Evolutionary conservation across 2,113 vertebrate genomes (phyloP).

Genomic region (Rhinopithecus roxellana): DNA sequence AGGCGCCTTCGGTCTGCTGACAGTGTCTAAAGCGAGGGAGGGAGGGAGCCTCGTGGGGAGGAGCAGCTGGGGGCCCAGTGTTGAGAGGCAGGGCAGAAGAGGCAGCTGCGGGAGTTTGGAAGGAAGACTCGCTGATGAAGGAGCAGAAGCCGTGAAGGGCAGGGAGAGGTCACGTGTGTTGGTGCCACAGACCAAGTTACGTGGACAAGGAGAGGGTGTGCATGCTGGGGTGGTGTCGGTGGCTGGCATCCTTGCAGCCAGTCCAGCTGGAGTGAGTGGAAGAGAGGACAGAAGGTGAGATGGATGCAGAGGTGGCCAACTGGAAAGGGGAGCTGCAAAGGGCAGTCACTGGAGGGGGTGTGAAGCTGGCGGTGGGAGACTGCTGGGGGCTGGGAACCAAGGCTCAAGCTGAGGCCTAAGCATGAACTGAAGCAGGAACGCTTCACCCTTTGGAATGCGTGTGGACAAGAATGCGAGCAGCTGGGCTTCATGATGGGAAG

Average conservation of each 20-base stretch:
- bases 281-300: not conserved
- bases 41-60: not conserved
- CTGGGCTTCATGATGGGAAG: not conserved
- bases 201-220: not conserved
- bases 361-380: not conserved
- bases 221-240: not conserved
- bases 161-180: not conserved
- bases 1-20: not conserved
- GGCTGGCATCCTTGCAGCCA: not conserved
- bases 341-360: not conserved
- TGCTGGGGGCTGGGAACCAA: not conserved
- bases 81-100: not conserved
- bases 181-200: not conserved
- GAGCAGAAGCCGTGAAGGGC: not conserved
- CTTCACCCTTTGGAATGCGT: not conserved
- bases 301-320: not conserved
- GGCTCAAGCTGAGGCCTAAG: not conserved
- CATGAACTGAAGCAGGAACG: not conserved
- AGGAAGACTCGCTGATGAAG: not conserved
- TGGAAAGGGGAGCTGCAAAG: not conserved
- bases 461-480: not conserved
- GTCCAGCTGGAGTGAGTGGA: not conserved
- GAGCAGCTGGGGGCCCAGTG: not conserved
- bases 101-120: not conserved
- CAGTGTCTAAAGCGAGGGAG: not conserved